Conservation (phyloP, 2,113 vertebrate genomes). For the Ivindomyrus marchei region DNA sequence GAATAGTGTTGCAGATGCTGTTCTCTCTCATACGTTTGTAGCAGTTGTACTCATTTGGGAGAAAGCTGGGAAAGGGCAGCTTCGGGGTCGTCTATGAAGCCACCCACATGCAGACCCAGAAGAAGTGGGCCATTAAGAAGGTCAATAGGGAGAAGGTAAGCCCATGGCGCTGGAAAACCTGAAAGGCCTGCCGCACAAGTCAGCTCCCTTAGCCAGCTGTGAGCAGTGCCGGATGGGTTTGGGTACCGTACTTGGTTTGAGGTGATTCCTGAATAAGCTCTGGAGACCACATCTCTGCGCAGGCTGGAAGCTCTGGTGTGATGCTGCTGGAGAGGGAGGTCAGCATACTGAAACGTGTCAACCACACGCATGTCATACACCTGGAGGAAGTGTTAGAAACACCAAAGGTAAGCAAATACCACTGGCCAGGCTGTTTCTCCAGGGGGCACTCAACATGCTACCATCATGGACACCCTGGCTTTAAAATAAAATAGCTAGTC, state of each 20-base stretch:
- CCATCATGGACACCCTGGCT: neutral
- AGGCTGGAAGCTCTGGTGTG: constrained; percentile 73
- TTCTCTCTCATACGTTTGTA: constrained; percentile 39
- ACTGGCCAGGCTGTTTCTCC: neutral
- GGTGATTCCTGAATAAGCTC: constrained; percentile 13
- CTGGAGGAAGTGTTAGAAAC: constrained; percentile 74
- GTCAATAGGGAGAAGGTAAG: constrained; percentile 72
- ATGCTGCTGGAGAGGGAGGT: constrained; percentile 73
- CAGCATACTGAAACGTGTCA: constrained; percentile 69
- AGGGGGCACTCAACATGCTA: neutral
- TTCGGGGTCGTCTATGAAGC: constrained; percentile 73
- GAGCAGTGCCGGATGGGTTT: neutral
- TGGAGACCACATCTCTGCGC: constrained; percentile 32
- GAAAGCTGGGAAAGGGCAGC: constrained; percentile 70
- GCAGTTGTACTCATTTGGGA: constrained; percentile 71
- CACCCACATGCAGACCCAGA: constrained; percentile 59
- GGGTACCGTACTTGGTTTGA: neutral
- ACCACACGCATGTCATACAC: constrained; percentile 72
- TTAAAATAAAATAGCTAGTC: neutral
- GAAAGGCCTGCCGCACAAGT: neutral
- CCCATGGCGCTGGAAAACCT: neutral
- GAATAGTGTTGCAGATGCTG: neutral
- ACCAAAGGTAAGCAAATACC: constrained; percentile 56
- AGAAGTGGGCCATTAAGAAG: constrained; percentile 72
- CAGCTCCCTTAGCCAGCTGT: neutral